Evolutionary conservation across 2,113 vertebrate genomes (phyloP), one percentile per base, ranked within the genome.

Genomic region (Larimichthys crocea): DNA sequence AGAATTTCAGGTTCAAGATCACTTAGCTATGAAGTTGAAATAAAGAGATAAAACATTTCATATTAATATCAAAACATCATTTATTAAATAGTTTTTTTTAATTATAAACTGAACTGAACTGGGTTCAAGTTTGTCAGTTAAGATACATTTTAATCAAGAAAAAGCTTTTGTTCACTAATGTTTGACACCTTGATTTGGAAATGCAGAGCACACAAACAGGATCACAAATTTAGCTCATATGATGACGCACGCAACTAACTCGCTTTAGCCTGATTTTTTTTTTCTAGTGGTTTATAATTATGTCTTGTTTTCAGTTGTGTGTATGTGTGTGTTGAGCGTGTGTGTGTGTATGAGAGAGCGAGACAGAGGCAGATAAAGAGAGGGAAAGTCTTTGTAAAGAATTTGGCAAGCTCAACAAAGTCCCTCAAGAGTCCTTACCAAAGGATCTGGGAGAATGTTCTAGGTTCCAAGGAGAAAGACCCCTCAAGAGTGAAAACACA

Each of bases 401-500:
- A 86, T 91, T 91, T 91, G 89, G 87, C 86, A 90, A 91, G 92
- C 89, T 91, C 84, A 89, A 91, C 86, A 90, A 91, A 91, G 91
- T 95, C 93, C 90, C 91, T 93, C 90, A 93, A 95, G 94, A 88
- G 94, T 93, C 92, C 93, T 95, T 90, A 87, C 80, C 72, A 86
- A 91, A 92, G 90, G 93, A 93, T 95, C 92, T 90, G 91, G 91
- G 91, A 93, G 93, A 95, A 94, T 92, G 92, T 94, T 94, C 96
- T 90, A 89, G 95, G 92, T 94, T 92, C 91, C 90, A 89, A 93
- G 89, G 92, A 95, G 91, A 94, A 94, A 92, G 84, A 86, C 92
- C 95, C 94, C 94, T 97, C 94, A 95, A 95, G 95, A 96, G 94
- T 91, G 91, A 95, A 95, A 95, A 95, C 91, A 92, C 86, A 92